These are phyloP conservation scores for Diaperis boleti DNA, from an alignment of 2,888 invertebrate species.

Conservation along the genomic window DNA sequence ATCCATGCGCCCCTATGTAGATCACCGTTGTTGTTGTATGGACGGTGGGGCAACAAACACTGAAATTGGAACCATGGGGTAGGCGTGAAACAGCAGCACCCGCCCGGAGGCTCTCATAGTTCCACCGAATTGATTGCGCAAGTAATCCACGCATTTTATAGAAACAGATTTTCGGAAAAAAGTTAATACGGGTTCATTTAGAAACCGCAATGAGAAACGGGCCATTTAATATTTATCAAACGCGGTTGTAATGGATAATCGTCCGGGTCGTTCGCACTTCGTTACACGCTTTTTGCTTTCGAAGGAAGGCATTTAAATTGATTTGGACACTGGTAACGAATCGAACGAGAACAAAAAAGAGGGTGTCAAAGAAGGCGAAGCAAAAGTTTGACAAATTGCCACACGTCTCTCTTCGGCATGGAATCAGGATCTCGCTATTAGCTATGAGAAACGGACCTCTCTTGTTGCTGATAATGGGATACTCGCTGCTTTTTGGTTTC, in stretches of 20 bases:
- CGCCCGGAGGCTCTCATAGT: too few relatives aligned
- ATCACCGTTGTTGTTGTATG: too few relatives aligned
- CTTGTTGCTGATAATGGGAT: constrained; percentile 21
- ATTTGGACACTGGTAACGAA: constrained; percentile 41
- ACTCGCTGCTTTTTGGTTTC: constrained; percentile 16
- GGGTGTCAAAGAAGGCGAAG: constrained; percentile 38
- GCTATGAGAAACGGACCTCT: constrained; percentile 16
- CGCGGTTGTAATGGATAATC: constrained; percentile 22
- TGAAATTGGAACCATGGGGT: too few relatives aligned
- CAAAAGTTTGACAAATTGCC: constrained; percentile 44
- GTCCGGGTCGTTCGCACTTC: constrained; percentile 40
- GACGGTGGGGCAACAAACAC: too few relatives aligned
- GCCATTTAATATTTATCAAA: constrained; percentile 33
- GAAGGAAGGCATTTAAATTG: constrained; percentile 43
- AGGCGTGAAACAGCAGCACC: too few relatives aligned
- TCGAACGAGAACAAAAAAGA: constrained; percentile 36
- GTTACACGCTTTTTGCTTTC: constrained; percentile 38
- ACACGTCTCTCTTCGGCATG: constrained; percentile 36
- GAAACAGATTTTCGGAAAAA: constrained; percentile 24
- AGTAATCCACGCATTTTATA: too few relatives aligned
- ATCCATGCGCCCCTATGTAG: too few relatives aligned
- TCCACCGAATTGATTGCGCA: too few relatives aligned
- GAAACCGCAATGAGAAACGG: constrained; percentile 33
- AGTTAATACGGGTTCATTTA: constrained; percentile 15
- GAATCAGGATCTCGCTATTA: constrained; percentile 16